Evolutionary conservation across 2,113 vertebrate genomes (phyloP), one percentile per base, ranked within the genome.

Genomic region (Semicossyphus pulcher): DNA sequence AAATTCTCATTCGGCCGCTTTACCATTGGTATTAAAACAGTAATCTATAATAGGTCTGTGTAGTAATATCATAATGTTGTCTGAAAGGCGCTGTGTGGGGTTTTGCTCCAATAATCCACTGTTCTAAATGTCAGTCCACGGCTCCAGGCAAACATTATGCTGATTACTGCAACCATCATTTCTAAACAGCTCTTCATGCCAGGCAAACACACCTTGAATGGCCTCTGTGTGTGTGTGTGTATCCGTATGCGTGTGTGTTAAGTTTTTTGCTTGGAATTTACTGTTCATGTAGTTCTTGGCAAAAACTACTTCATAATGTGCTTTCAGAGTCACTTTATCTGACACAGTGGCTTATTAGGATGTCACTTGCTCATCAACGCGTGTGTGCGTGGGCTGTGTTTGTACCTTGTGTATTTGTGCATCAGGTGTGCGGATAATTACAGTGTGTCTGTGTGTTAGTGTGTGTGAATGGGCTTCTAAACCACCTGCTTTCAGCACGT

Each of bases 61-160:
- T 74, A 81, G 82, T 83, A 83, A 67, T 53, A 75, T 64, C 61
- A 85, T 62, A 34, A 57, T 66, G 53, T 77, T 80, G 52, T 67
- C 28, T 83, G 47, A 72, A 69, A 78, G 70, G 69, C 58, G 15
- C 21, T 3, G 42, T 67, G 69, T 70, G 66, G 41, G 74, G 75
- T 52, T 76, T 78, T 61, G 52, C 82, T 81, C 64, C 72, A 85
- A 75, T 88, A 86, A 87, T 89, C 83, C 81, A 78, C 79, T 62
- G 69, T 77, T 81, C 80, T 81, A 87, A 91, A 91, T 90, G 87
- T 90, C 87, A 90, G 61, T 81, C 67, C 62, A 41, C 48, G 16
- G 78, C 87, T 90, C 59, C 11, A 73, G 80, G 90, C 88, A 73
- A 84, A 72, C 76, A 84, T 78, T 82, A 86, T 56, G 80, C 72